These are phyloP conservation scores for Ochropacha duplaris DNA, from an alignment of 2,888 invertebrate species.

Conservation along the genomic window DNA sequence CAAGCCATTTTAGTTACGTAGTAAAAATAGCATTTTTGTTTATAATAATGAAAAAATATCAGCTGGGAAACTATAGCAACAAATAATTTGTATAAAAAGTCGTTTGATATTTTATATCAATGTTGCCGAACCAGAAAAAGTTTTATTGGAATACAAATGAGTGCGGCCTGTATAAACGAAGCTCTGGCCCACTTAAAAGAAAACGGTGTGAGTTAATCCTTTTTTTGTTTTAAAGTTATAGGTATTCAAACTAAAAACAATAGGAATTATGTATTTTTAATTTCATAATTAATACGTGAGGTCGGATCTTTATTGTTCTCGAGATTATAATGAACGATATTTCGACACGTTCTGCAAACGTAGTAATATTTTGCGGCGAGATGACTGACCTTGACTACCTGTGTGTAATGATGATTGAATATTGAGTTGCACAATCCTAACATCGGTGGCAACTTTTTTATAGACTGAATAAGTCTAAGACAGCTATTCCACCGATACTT, in stretches of 20 bases:
- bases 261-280: constrained; percentile 6
- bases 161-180: background rate
- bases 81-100: too few species aligned
- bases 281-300: constrained; percentile 28
- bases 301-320: constrained; percentile 21
- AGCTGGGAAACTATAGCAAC: too few species aligned
- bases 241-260: constrained; percentile 5
- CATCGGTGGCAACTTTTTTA: background rate
- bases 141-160: background rate
- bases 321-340: constrained; percentile 18
- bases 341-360: constrained; percentile 27
- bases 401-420: background rate
- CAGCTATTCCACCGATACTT: too few species aligned
- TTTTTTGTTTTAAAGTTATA: background rate
- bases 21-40: too few species aligned
- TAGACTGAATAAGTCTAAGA: too few species aligned
- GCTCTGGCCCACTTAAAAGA: background rate
- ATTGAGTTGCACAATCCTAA: background rate
- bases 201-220: background rate
- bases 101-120: too few species aligned
- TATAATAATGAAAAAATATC: too few species aligned
- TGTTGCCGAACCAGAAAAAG: background rate
- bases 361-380: constrained; percentile 11
- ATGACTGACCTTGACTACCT: constrained; percentile 13
- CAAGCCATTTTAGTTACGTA: too few species aligned